Base-by-base conservation (phyloP, 35 echinoderm and acorn worm genomes). In the Eucidaris tribuloides region DNA sequence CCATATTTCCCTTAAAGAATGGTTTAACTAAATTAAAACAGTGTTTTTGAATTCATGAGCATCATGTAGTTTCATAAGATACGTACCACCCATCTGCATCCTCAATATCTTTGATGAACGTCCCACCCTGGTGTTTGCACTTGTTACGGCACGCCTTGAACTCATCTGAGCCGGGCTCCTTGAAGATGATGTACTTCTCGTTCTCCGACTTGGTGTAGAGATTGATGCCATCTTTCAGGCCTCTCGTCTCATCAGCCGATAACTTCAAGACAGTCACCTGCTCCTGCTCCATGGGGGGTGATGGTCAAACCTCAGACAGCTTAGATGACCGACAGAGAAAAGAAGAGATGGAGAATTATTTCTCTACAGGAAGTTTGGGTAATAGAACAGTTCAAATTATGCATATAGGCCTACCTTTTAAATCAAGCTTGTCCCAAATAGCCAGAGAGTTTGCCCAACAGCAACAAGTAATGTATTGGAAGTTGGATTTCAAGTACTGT, bases 51-150 rank as follows among this genome's bases (percentile, higher is more conserved):
- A n/a, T n/a, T n/a, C n/a, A n/a, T n/a, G n/a, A n/a, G n/a, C n/a
- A n/a, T n/a, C n/a, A n/a, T n/a, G n/a, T 62, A 17, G 50, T 62
- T 3, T 62, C 24, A 22, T 27, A 17, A n/a, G 28, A 17, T 46
- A 0, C 85, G 84, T 80, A 96, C 93, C 89, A 88, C 34, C 83
- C 62, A 24, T 42, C 46, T 0, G 38, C 30, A 76, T 96, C 93
- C 42, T 96, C 93, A 24, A 96, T 96, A 62, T 96, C 93, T 39
- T 85, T 81, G 35, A 96, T 87, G 60, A 96, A 96, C 0, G 89
- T 96, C 5, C 93, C 93, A 7, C 93, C 93, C 58, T 96, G 93
- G 55, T 96, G 93, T 81, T 96, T 96, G 37, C 93, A 96, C 55
- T 83, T 92, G 62, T 96, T 96, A 27, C 79, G 42, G 76, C 93